Evolutionary conservation across 2,888 invertebrate genomes (phyloP).

Genomic region (Tinea pellionella): DNA sequence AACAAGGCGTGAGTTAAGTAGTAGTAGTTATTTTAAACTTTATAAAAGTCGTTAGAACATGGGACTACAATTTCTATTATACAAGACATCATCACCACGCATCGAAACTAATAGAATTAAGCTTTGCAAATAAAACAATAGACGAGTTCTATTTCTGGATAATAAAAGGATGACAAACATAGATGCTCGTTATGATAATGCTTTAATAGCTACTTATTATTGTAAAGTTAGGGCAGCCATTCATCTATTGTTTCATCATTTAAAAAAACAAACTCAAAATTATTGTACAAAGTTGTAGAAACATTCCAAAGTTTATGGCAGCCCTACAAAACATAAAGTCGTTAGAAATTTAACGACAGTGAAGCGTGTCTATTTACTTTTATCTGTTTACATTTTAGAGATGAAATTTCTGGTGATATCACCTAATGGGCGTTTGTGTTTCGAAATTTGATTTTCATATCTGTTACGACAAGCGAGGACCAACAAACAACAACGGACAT

Average conservation of each 20-base stretch:
- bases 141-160: not conserved
- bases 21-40: too few species aligned
- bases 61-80: too few species aligned
- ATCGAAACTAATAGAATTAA: too few species aligned
- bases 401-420: not conserved
- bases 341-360: constrained; percentile 4
- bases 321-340: constrained; percentile 2
- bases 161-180: not conserved
- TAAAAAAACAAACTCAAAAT: too few species aligned
- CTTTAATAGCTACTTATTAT: not conserved
- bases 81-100: too few species aligned
- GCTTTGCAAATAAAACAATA: not conserved
- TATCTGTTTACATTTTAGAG: constrained; percentile 1
- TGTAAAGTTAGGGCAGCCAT: not conserved
- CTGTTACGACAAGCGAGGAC: not conserved
- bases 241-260: not conserved
- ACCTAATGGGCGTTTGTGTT: not conserved
- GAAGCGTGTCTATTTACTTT: not conserved
- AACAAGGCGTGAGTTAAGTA: too few species aligned
- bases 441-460: not conserved
- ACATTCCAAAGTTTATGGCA: not conserved
- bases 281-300: too few species aligned
- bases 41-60: too few species aligned
- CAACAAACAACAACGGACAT: not conserved
- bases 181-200: constrained; percentile 2